These are phyloP conservation scores for Schrankia costaestrigalis DNA, from an alignment of 2,888 invertebrate species.

Conservation along the genomic window DNA sequence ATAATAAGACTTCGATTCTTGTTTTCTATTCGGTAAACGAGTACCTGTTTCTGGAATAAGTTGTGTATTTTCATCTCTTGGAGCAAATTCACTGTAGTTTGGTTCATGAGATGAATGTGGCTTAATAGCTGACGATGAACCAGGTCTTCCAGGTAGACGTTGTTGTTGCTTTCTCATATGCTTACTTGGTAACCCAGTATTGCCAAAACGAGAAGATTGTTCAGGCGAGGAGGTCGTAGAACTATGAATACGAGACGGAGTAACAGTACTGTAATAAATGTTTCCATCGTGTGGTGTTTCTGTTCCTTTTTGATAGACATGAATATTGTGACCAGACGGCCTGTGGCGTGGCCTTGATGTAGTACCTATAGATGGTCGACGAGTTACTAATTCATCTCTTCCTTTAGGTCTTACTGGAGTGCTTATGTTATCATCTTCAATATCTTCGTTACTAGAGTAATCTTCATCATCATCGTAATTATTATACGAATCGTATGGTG, in stretches of 20 bases:
- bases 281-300: background rate
- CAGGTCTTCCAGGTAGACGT: background rate
- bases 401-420: background rate
- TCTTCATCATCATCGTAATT: conserved; percentile 17
- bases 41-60: too few relatives aligned
- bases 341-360: conserved; percentile 6
- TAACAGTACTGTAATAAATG: background rate
- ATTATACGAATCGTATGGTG: conserved; percentile 8
- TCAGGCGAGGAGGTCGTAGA: conserved; percentile 31
- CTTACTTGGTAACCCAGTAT: conserved; percentile 3
- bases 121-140: background rate
- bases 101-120: background rate
- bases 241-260: conserved; percentile 4
- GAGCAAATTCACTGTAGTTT: too few relatives aligned
- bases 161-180: background rate
- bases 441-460: conserved; percentile 7
- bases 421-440: background rate
- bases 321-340: background rate
- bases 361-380: conserved; percentile 5
- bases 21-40: too few relatives aligned
- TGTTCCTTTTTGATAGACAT: conserved; percentile 5
- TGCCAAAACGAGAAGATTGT: conserved; percentile 15
- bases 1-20: too few relatives aligned
- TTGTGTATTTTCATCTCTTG: too few relatives aligned
- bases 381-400: background rate